Conservation (phyloP, 2,113 vertebrate genomes). For the Terrapene triunguis region DNA sequence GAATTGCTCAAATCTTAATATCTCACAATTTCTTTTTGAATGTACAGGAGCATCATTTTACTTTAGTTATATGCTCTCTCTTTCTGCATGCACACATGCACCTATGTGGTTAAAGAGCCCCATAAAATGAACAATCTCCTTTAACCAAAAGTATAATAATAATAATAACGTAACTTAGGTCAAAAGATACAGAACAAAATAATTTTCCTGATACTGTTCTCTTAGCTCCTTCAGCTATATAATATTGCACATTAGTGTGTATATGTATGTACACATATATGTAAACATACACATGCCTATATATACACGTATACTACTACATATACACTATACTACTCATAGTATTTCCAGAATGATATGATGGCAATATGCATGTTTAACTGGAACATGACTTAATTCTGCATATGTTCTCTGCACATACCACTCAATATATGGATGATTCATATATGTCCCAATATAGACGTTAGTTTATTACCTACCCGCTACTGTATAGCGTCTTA, state of each 20-base stretch:
- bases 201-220: background rate
- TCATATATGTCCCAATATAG: background rate
- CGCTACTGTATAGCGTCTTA: slow-evolving; percentile 50
- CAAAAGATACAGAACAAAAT: background rate
- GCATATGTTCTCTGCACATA: background rate
- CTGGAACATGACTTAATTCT: slow-evolving; percentile 32
- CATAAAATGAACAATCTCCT: slow-evolving; percentile 18
- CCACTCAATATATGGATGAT: background rate
- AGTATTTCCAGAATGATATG: rapidly evolving
- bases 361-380: background rate
- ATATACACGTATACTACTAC: background rate
- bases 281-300: background rate
- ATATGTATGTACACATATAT: rapidly evolving
- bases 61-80: background rate
- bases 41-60: background rate
- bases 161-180: background rate
- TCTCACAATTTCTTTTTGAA: background rate
- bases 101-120: background rate
- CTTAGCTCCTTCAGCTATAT: background rate
- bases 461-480: slow-evolving; percentile 32
- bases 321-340: background rate
- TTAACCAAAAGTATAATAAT: background rate
- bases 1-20: background rate
- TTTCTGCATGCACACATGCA: background rate
- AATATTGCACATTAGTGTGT: background rate